phyloP scores from a whole-genome alignment of 2,113 vertebrate genomes.

The Gallinago media region DNA sequence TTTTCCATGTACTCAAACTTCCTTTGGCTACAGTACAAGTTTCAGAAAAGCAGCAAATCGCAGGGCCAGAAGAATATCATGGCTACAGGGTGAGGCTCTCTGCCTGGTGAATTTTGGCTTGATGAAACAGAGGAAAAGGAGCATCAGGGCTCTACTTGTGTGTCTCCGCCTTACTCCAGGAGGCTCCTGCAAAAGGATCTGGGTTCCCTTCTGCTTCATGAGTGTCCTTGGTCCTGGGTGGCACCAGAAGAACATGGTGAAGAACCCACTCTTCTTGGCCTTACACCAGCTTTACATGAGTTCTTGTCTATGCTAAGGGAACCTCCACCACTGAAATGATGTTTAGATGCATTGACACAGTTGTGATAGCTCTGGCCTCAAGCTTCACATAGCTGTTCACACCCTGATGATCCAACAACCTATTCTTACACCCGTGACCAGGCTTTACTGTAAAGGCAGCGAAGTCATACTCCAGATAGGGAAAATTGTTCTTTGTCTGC shows the following conservation, averaged over 20 bases:
- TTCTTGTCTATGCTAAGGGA: background rate
- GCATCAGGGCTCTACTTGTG: background rate
- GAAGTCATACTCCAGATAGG: background rate
- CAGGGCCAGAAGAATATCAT: background rate
- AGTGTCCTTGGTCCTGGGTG: background rate
- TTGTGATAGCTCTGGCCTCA: background rate
- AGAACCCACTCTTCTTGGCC: background rate
- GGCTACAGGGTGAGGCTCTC: background rate
- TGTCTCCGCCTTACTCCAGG: background rate
- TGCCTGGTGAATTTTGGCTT: background rate
- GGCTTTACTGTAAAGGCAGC: background rate
- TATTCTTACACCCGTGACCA: background rate
- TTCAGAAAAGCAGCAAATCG: background rate
- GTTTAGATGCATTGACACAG: background rate
- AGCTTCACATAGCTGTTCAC: background rate
- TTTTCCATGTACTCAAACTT: background rate
- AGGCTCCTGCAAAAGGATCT: background rate
- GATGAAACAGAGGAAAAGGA: background rate
- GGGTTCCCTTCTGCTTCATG: background rate
- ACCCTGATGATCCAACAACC: background rate
- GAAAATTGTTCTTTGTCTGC: background rate
- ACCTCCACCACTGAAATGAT: background rate
- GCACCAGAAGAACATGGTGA: background rate
- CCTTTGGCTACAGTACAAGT: background rate
- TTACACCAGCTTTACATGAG: background rate